Evolutionary conservation across 2,888 invertebrate genomes (phyloP).

Genomic region (Drosophila sordidula): DNA sequence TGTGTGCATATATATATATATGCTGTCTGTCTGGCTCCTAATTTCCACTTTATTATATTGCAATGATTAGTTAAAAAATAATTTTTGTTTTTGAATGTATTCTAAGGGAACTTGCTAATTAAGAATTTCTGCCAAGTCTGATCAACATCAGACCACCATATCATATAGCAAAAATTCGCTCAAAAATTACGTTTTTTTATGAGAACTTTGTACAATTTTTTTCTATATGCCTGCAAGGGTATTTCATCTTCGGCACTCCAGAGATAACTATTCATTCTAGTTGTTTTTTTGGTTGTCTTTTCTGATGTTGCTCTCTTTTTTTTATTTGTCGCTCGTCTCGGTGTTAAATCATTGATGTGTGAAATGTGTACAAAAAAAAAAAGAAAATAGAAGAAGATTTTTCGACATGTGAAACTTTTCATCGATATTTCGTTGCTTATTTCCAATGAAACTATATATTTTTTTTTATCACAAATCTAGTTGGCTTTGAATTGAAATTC

Average conservation of each 20-base stretch:
- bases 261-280: constrained; percentile 10
- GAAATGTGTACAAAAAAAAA: constrained; percentile 60
- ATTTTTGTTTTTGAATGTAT: too few species aligned
- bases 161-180: too few species aligned
- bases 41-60: too few species aligned
- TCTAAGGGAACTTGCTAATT: too few species aligned
- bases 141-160: too few species aligned
- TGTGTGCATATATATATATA: background rate
- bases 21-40: too few species aligned
- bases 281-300: too few species aligned
- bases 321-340: constrained; percentile 42
- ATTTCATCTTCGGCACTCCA: background rate
- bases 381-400: constrained; percentile 11
- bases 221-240: background rate
- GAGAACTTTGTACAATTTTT: too few species aligned
- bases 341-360: constrained; percentile 78
- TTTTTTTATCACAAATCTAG: constrained; percentile 31
- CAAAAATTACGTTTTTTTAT: too few species aligned
- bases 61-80: too few species aligned
- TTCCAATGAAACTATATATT: constrained; percentile 16
- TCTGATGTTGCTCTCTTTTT: constrained; percentile 32
- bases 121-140: too few species aligned
- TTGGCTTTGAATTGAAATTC: constrained; percentile 44
- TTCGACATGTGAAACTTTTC: constrained; percentile 33
- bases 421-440: constrained; percentile 53